Evolutionary conservation across 2,888 invertebrate species (phyloP), one percentile per base, ranked within the genome.

Genomic region (Minunthozetes semirufus): DNA sequence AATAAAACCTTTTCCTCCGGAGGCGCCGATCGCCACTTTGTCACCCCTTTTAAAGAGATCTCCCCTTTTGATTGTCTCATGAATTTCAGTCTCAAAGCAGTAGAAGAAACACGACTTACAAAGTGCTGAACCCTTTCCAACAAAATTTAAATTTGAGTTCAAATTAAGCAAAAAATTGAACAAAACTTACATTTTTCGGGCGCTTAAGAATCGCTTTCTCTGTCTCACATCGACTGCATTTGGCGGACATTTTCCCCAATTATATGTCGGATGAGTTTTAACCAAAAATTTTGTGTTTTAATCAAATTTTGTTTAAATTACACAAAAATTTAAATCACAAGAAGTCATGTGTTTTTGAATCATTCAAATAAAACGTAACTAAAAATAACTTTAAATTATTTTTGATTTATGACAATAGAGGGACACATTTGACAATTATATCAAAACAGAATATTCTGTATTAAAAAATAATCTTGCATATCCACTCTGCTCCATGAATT

Each of bases 51-150:
- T 88, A 82, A 98, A 97, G 71, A 98, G 85, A 33, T 90, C 87
- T 29, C 89, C 91, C 81, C 89, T 88, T 0, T 86, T 86, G 72
- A 98, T 95, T 0, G 96, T 97, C 80, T 90, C 88, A 84, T 98
- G 96, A 77, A 97, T 89, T 86, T 98, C 98, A 73, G 89, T 89
- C 85, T 98, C 98, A 83, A 98, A 97, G 0, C 92, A 93, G 82
- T 87, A 87, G 82, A 89, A 96, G 82, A 98, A 98, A 83, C 97
- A 98, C 80, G 93, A 90, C 83, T 93, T 95, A 82, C 98, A 98
- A 27, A 97, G 84, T 0, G 92, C 89, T 85, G 94, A 92, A 0
- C 93, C 92, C 83, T 84, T 48, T 13, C 15, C 17, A 61, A 25
- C 2, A 29, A 71, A 75, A 50, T 50, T 38, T 73, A 22, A 22